A percentile compares a stretch with the other conserved stretches of the same genome.
These are phyloP conservation scores for Thera britannica DNA, from an alignment of 2,888 invertebrate species.

Conservation along the genomic window DNA sequence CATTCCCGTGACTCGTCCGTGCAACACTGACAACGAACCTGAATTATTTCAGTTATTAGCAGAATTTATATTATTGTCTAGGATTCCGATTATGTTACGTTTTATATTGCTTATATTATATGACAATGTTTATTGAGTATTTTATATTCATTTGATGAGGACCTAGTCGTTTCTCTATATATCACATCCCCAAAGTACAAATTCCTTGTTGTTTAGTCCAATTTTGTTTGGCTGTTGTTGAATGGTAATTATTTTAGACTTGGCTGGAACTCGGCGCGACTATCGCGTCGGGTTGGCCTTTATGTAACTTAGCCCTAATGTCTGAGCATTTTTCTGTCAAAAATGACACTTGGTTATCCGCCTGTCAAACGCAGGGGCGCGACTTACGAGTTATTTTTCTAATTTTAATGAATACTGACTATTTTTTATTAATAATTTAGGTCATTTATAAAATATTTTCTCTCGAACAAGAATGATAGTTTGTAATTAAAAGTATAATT, in stretches of 20 bases:
- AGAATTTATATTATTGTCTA: slow-evolving; percentile 83
- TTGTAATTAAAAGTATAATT: neutral
- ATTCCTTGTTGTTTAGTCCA: slow-evolving; percentile 86
- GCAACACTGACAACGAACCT: slow-evolving; percentile 65
- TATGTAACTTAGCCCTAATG: slow-evolving; percentile 44
- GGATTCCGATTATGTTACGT: slow-evolving; percentile 84
- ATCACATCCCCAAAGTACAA: slow-evolving; percentile 86
- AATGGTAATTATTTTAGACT: slow-evolving; percentile 82
- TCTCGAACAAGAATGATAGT: neutral
- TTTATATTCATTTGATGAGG: slow-evolving; percentile 84
- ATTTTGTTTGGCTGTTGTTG: slow-evolving; percentile 84
- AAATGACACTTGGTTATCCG: slow-evolving; percentile 35
- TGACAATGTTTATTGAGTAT: slow-evolving; percentile 84
- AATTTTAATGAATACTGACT: neutral
- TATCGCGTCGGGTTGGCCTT: slow-evolving; percentile 46
- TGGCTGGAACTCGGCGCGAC: slow-evolving; percentile 47
- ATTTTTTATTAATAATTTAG: neutral
- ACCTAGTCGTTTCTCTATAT: slow-evolving; percentile 85
- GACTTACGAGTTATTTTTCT: slow-evolving; percentile 9
- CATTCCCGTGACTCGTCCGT: slow-evolving; percentile 54
- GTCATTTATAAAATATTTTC: neutral
- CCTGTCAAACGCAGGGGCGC: slow-evolving; percentile 23
- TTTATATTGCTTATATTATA: slow-evolving; percentile 85
- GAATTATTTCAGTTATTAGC: slow-evolving; percentile 83
- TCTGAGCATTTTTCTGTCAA: slow-evolving; percentile 39